Evolutionary conservation across 1,140 invertebrate species (phyloP).

Genomic region (Hestina assimilis): DNA sequence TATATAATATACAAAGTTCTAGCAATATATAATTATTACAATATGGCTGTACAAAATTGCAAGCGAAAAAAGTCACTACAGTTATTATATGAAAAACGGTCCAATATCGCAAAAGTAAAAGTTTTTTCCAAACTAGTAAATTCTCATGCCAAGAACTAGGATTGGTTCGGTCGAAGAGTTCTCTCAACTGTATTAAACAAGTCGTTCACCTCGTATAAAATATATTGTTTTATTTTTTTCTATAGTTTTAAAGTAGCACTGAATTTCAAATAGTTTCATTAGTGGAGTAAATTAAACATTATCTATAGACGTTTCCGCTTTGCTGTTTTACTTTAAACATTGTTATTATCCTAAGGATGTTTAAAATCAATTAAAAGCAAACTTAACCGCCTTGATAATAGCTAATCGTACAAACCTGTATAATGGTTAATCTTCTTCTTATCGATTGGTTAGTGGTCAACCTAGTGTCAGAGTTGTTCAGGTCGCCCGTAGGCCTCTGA

Average conservation of each 20-base stretch:
- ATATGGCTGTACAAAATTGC: too few species aligned
- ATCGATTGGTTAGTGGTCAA: too few species aligned
- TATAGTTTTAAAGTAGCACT: slow-evolving; percentile 8
- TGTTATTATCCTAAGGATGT: background rate
- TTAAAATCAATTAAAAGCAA: background rate
- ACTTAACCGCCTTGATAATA: slow-evolving; percentile 2
- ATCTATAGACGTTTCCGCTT: background rate
- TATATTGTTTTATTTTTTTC: slow-evolving; percentile 9
- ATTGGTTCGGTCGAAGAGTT: slow-evolving; percentile 9
- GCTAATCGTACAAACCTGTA: too few species aligned
- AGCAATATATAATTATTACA: too few species aligned
- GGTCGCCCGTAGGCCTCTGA: too few species aligned
- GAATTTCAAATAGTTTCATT: slow-evolving; percentile 9
- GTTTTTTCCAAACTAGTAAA: background rate
- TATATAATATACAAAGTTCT: too few species aligned
- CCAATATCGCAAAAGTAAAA: background rate
- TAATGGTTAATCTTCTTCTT: too few species aligned
- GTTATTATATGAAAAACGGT: too few species aligned
- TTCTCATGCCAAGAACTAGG: background rate
- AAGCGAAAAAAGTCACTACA: too few species aligned
- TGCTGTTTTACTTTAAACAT: background rate
- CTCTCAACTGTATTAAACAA: slow-evolving; percentile 24
- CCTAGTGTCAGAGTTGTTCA: too few species aligned
- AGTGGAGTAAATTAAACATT: slow-evolving; percentile 5
- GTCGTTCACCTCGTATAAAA: slow-evolving; percentile 31